Conservation (phyloP, 2,113 vertebrate species). For the Tauraco erythrolophus region DNA sequence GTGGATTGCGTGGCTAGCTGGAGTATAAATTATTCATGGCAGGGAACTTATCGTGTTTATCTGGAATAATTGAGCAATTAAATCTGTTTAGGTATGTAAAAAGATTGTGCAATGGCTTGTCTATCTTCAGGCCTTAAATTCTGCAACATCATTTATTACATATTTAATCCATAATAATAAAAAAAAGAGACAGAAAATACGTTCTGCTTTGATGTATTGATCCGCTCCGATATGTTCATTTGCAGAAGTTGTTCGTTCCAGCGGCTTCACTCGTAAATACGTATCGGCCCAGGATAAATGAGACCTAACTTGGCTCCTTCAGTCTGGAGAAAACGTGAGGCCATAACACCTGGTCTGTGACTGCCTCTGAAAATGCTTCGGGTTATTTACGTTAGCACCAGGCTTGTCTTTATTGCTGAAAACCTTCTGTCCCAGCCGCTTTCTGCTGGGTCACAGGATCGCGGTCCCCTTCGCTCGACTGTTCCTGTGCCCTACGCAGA, state of each 20-base stretch:
- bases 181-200: neutral
- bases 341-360: neutral
- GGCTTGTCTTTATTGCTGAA: neutral
- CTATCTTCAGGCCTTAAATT: slow-evolving; percentile 37
- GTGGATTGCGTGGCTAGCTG: slow-evolving; percentile 20
- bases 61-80: slow-evolving; percentile 66
- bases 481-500: neutral
- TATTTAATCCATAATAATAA: slow-evolving; percentile 30
- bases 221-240: neutral
- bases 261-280: neutral
- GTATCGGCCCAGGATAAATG: neutral
- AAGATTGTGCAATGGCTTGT: slow-evolving; percentile 38
- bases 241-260: neutral
- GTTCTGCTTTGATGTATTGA: neutral
- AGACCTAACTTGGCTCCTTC: neutral
- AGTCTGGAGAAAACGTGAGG: neutral
- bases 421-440: neutral
- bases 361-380: neutral
- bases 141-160: neutral
- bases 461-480: accelerated
- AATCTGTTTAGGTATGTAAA: slow-evolving; percentile 61
- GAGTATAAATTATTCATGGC: slow-evolving; percentile 53
- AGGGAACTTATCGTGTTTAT: slow-evolving; percentile 53
- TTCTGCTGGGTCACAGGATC: neutral
- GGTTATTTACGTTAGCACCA: neutral